A percentile compares a stretch with the other conserved stretches of the same genome.
phyloP scores from a whole-genome alignment of 2,888 invertebrate species.

The Lithophane semibrunnea region DNA sequence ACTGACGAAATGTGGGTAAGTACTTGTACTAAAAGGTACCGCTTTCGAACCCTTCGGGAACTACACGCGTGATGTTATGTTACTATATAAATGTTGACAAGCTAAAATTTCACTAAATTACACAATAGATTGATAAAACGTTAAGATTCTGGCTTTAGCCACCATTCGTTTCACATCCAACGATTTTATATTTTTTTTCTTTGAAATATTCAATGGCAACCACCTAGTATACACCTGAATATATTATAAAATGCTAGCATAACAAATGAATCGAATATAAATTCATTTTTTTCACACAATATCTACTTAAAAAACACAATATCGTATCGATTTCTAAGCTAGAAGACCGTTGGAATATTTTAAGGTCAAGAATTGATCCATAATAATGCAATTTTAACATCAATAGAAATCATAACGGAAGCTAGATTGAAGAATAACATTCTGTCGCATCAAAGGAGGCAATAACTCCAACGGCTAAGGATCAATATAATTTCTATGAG shows the following conservation, averaged over 20 bases:
- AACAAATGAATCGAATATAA: background rate
- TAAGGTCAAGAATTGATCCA: constrained; percentile 77
- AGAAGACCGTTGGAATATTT: constrained; percentile 81
- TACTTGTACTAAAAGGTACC: background rate
- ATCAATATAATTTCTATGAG: constrained; percentile 75
- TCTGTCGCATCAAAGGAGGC: constrained; percentile 72
- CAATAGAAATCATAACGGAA: constrained; percentile 84
- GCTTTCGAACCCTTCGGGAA: background rate
- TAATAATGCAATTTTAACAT: constrained; percentile 80
- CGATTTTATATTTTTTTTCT: no score
- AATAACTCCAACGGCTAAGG: constrained; percentile 77
- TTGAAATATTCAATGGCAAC: background rate
- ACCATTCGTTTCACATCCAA: constrained; percentile 13
- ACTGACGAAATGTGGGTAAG: background rate
- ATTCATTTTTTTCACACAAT: constrained; percentile 28
- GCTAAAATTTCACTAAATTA: background rate
- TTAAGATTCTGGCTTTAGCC: background rate
- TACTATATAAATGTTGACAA: background rate
- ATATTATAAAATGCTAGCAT: background rate
- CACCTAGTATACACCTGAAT: constrained; percentile 2
- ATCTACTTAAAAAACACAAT: constrained; percentile 52
- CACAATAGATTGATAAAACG: background rate
- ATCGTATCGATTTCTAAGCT: constrained; percentile 73
- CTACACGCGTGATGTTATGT: background rate
- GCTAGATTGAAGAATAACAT: constrained; percentile 89